Evolutionary conservation across 2,113 vertebrate genomes (phyloP).

Genomic region (Hippocampus barbouri): DNA sequence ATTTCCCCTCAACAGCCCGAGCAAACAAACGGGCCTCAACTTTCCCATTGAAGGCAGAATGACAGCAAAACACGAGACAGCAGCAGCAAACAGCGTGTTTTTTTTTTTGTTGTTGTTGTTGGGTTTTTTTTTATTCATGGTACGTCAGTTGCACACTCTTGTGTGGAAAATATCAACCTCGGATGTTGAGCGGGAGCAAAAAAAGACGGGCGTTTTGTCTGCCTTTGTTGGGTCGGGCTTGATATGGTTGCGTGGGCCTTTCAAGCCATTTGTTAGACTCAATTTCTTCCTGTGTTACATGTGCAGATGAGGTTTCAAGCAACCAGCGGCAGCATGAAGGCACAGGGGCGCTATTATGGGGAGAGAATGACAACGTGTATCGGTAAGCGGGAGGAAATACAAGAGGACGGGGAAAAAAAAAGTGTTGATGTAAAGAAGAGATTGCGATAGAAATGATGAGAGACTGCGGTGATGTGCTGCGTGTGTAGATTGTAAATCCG

Average conservation of each 20-base stretch:
- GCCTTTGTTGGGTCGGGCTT: slow-evolving; percentile 67
- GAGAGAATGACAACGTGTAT: slow-evolving; percentile 60
- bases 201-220: slow-evolving; percentile 69
- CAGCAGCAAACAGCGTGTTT: slow-evolving; percentile 29
- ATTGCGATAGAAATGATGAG: slow-evolving; percentile 60
- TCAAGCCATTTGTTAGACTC: slow-evolving; percentile 75
- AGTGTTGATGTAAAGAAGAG: slow-evolving; percentile 52
- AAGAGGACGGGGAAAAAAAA: slow-evolving; percentile 23
- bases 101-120: too few relatives aligned
- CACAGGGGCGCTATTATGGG: slow-evolving; percentile 50
- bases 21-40: slow-evolving; percentile 66
- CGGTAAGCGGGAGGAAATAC: slow-evolving; percentile 33
- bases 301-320: slow-evolving; percentile 71
- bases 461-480: slow-evolving; percentile 43
- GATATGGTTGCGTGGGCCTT: slow-evolving; percentile 67
- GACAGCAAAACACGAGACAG: slow-evolving; percentile 69
- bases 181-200: slow-evolving; percentile 59
- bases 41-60: slow-evolving; percentile 69
- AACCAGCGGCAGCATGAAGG: slow-evolving; percentile 64
- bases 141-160: slow-evolving; percentile 56
- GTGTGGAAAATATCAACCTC: slow-evolving; percentile 72
- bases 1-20: slow-evolving; percentile 61
- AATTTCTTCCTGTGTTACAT: slow-evolving; percentile 70
- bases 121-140: slow-evolving; percentile 54
- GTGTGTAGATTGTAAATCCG: slow-evolving; percentile 44